phyloP scores from a whole-genome alignment of 2,113 vertebrate genomes.

The Picathartes gymnocephalus region DNA sequence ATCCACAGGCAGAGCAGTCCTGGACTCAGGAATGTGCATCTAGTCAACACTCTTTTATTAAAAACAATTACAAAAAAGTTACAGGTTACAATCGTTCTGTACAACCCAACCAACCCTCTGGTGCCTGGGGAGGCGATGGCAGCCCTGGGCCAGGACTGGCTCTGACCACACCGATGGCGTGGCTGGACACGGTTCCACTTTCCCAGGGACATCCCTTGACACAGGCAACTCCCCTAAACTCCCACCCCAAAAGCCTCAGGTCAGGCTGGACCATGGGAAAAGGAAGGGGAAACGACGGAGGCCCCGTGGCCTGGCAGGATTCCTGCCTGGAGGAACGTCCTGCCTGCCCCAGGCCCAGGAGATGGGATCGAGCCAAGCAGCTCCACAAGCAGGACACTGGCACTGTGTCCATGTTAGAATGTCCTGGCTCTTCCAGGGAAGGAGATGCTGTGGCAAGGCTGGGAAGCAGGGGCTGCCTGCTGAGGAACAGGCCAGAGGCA shows the following conservation, averaged over 20 bases:
- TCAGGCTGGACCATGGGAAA: neutral
- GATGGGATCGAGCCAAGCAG: neutral
- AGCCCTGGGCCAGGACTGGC: neutral
- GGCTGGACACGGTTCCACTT: neutral
- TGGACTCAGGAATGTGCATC: neutral
- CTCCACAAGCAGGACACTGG: neutral
- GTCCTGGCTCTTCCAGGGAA: neutral
- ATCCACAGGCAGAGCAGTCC: neutral
- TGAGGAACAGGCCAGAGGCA: neutral
- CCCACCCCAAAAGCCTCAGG: neutral
- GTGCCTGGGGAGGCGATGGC: neutral
- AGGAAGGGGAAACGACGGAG: neutral
- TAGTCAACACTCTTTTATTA: constrained; percentile 65
- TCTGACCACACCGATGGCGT: fast-evolving
- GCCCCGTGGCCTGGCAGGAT: neutral
- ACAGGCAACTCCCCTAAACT: neutral
- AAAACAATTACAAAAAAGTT: constrained; percentile 66
- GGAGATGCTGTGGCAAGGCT: neutral
- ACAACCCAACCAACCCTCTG: neutral
- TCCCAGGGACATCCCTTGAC: neutral
- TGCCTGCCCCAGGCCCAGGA: neutral
- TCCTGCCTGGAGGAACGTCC: fast-evolving
- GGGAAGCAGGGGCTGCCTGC: neutral
- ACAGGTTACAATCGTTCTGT: constrained; percentile 33
- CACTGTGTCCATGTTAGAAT: fast-evolving